These are phyloP conservation scores for Gastrophysa polygoni DNA, from an alignment of 2,888 invertebrate genomes.

Conservation along the genomic window DNA sequence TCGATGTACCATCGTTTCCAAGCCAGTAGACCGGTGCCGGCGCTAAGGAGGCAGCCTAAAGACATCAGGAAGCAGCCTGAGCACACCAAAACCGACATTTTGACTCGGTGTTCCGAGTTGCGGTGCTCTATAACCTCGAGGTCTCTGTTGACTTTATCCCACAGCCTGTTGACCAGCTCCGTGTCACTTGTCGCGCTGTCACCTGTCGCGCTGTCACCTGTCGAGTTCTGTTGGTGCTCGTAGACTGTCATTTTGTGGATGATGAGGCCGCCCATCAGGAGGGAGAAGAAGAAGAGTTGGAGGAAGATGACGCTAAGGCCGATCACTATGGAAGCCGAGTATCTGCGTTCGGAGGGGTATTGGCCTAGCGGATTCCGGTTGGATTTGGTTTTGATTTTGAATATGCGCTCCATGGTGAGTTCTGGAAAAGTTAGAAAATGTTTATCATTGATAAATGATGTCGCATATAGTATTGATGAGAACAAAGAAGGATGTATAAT, in stretches of 20 bases:
- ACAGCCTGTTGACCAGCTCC: constrained; percentile 23
- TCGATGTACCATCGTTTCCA: constrained; percentile 72
- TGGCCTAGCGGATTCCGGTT: constrained; percentile 65
- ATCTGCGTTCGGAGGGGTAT: constrained; percentile 70
- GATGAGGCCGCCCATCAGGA: constrained; percentile 64
- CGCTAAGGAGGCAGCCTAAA: constrained; percentile 61
- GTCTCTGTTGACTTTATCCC: constrained; percentile 37
- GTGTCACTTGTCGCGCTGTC: constrained; percentile 12
- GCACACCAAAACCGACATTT: constrained; percentile 48
- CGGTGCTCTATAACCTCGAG: constrained; percentile 13
- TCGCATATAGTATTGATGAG: no score
- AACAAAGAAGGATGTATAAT: no score
- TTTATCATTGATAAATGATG: no score
- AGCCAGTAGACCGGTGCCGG: constrained; percentile 65
- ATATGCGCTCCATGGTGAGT: constrained; percentile 67
- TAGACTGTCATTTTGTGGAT: constrained; percentile 38
- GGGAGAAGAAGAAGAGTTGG: constrained; percentile 64
- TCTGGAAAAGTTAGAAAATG: background rate
- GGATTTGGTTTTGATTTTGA: constrained; percentile 70
- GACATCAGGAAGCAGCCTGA: constrained; percentile 62
- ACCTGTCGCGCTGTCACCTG: no score
- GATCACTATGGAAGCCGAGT: constrained; percentile 70
- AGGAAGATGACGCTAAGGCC: constrained; percentile 69
- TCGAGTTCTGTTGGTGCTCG: no score
- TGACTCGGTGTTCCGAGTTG: constrained; percentile 32